Evolutionary conservation across 2,113 vertebrate species (phyloP).

Genomic region (Aphyosemion australe): DNA sequence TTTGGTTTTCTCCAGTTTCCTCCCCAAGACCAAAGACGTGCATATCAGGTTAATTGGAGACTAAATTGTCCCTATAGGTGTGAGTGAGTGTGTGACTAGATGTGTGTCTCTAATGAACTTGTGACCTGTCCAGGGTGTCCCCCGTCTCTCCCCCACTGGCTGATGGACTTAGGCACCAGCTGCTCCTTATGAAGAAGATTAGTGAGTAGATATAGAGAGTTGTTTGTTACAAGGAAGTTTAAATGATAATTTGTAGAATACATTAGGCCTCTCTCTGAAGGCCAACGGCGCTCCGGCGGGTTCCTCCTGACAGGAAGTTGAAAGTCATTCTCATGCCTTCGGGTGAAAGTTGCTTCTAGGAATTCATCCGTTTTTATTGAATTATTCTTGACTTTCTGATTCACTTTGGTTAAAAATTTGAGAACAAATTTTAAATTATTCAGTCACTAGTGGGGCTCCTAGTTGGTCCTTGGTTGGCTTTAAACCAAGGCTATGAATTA

Average conservation of each 20-base stretch:
- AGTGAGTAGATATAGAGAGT: too few species aligned
- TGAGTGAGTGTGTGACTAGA: too few species aligned
- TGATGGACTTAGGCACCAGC: too few species aligned
- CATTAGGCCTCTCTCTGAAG: not conserved
- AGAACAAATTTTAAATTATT: conserved; percentile 26
- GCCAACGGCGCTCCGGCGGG: too few species aligned
- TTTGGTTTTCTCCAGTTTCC: too few species aligned
- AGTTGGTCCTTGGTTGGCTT: conserved; percentile 39
- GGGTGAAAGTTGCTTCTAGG: conserved; percentile 5
- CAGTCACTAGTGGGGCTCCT: conserved; percentile 18
- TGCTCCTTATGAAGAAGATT: too few species aligned
- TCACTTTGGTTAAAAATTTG: not conserved
- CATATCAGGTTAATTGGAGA: too few species aligned
- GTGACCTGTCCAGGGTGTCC: too few species aligned
- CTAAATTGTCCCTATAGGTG: too few species aligned
- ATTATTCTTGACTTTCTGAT: conserved; percentile 15
- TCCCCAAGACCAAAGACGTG: too few species aligned
- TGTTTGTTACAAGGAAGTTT: not conserved
- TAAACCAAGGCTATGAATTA: conserved; percentile 61
- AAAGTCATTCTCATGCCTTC: not conserved
- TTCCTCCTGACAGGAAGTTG: not conserved
- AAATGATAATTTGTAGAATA: not conserved
- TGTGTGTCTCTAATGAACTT: too few species aligned
- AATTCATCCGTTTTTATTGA: not conserved
- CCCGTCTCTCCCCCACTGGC: too few species aligned